Conservation (phyloP, 2,113 vertebrate species). For the Hemibagrus wyckioides region DNA sequence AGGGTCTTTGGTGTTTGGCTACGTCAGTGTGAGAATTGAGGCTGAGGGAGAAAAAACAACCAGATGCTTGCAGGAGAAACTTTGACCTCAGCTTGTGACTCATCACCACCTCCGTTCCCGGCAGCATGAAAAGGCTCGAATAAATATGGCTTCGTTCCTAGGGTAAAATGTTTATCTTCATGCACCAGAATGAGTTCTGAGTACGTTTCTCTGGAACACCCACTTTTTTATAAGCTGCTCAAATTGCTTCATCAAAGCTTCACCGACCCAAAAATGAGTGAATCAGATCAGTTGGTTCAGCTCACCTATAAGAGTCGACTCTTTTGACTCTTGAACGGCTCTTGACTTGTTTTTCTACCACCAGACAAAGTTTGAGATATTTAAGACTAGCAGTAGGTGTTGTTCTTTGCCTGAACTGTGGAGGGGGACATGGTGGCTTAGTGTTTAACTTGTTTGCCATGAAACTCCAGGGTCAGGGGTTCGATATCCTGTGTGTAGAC, state of each 20-base stretch:
- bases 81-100: neutral
- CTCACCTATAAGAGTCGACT: neutral
- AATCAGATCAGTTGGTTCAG: neutral
- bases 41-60: neutral
- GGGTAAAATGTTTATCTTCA: neutral
- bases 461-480: too few species aligned
- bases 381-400: too few species aligned
- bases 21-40: neutral
- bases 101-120: neutral
- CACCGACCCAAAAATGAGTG: neutral
- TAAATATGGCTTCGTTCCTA: neutral
- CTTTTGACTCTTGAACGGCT: neutral
- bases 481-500: too few species aligned
- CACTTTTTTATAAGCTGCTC: neutral
- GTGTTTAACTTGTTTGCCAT: too few species aligned
- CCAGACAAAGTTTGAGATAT: neutral
- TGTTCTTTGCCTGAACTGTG: neutral
- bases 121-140: neutral
- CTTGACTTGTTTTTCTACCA: neutral
- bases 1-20: neutral
- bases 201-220: neutral
- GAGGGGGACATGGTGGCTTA: too few species aligned
- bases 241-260: neutral
- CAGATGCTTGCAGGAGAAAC: conserved; percentile 4
- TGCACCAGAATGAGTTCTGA: neutral